Conservation (phyloP, 2,113 vertebrate genomes). For the Prochilodus magdalenae region DNA sequence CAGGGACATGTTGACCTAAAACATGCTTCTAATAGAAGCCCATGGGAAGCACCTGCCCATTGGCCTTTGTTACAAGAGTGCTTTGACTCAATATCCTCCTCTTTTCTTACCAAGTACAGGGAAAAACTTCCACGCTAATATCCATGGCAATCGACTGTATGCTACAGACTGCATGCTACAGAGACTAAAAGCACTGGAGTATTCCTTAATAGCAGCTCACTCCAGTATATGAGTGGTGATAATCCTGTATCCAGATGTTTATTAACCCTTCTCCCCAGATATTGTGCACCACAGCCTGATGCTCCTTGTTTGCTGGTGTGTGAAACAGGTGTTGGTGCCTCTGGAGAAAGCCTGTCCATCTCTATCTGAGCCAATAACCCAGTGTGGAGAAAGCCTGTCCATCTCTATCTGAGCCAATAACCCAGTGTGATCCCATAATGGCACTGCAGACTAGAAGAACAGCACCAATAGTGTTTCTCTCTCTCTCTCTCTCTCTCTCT, state of each 20-base stretch:
- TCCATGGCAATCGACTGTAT: too few relatives aligned
- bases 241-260: neutral
- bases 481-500: neutral
- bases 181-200: too few relatives aligned
- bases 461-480: neutral
- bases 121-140: too few relatives aligned
- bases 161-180: too few relatives aligned
- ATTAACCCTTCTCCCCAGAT: neutral
- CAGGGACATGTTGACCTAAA: too few relatives aligned
- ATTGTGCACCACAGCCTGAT: neutral
- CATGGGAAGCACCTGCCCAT: too few relatives aligned
- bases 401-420: conserved; percentile 32
- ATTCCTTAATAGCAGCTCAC: neutral
- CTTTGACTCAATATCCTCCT: too few relatives aligned
- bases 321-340: neutral
- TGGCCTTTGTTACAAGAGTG: too few relatives aligned
- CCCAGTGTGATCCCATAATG: conserved; percentile 9
- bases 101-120: too few relatives aligned
- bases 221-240: neutral
- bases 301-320: conserved; percentile 2
- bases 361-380: conserved; percentile 35
- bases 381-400: conserved; percentile 31
- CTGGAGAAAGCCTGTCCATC: conserved; percentile 4
- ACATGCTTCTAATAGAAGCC: too few relatives aligned
- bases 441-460: conserved; percentile 6